A percentile compares a stretch with the other conserved stretches of the same genome.
These are phyloP conservation scores for Lasioglossum calceatum DNA, from an alignment of 2,888 invertebrate species.

Conservation along the genomic window DNA sequence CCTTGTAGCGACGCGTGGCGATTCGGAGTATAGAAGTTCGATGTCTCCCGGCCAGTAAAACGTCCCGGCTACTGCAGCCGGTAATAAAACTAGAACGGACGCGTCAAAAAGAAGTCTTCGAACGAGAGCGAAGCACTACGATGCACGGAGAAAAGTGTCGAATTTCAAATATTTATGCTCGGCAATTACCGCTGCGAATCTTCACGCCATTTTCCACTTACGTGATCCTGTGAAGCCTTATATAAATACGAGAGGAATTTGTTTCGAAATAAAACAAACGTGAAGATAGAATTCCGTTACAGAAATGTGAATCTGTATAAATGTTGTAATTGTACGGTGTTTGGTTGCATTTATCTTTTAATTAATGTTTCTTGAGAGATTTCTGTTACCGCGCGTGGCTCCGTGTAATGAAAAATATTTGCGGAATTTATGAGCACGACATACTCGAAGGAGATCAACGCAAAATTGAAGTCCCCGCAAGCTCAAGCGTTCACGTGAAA, in stretches of 20 bases:
- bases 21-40: slow-evolving; percentile 24
- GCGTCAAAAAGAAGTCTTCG: no score
- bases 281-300: neutral
- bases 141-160: neutral
- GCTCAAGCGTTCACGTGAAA: neutral
- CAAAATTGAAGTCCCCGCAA: neutral
- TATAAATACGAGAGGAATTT: neutral
- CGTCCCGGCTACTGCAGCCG: neutral
- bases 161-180: neutral
- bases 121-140: no score
- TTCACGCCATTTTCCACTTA: neutral
- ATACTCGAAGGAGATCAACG: neutral
- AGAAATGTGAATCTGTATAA: no score
- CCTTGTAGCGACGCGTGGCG: neutral
- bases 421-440: neutral
- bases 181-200: no score
- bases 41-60: slow-evolving; percentile 29
- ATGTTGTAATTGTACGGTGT: neutral
- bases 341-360: neutral
- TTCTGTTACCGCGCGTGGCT: neutral
- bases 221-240: neutral
- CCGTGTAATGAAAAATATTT: neutral
- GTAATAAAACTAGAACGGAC: no score
- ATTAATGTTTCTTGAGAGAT: neutral
- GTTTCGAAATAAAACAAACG: neutral